Conservation (phyloP, 2,113 vertebrate genomes). For the Heterocephalus glaber region DNA sequence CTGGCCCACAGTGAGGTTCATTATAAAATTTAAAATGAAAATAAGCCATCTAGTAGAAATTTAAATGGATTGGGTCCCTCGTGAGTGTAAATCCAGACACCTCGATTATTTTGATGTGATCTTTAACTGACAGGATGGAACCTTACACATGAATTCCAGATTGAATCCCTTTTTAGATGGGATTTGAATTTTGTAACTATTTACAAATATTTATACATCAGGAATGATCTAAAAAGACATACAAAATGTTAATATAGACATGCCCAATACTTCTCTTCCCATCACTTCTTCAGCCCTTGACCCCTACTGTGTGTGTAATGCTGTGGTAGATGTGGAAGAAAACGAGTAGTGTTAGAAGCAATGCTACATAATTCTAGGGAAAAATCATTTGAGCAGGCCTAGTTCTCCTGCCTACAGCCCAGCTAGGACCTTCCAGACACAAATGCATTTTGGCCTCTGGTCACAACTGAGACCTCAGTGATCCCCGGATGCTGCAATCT, state of each 20-base stretch:
- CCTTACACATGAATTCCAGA: neutral
- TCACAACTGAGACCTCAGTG: no score
- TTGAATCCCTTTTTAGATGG: neutral
- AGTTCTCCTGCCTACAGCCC: no score
- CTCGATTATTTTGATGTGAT: neutral
- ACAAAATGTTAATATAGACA: neutral
- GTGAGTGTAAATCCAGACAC: neutral
- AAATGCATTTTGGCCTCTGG: no score
- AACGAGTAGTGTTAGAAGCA: no score
- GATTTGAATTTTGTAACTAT: neutral
- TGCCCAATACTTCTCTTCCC: neutral
- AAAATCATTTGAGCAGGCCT: no score
- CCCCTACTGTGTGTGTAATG: neutral
- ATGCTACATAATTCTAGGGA: no score
- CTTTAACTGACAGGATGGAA: neutral
- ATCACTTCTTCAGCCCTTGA: neutral
- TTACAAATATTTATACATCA: neutral
- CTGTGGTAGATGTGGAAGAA: neutral
- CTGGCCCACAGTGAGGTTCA: neutral
- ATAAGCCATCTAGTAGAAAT: neutral
- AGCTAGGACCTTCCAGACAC: no score
- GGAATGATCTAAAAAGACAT: neutral
- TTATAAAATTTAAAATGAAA: neutral
- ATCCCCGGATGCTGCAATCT: no score
- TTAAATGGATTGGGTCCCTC: neutral